These are phyloP conservation scores for Solen grandis DNA, from an alignment of 1,140 invertebrate species.

Conservation along the genomic window DNA sequence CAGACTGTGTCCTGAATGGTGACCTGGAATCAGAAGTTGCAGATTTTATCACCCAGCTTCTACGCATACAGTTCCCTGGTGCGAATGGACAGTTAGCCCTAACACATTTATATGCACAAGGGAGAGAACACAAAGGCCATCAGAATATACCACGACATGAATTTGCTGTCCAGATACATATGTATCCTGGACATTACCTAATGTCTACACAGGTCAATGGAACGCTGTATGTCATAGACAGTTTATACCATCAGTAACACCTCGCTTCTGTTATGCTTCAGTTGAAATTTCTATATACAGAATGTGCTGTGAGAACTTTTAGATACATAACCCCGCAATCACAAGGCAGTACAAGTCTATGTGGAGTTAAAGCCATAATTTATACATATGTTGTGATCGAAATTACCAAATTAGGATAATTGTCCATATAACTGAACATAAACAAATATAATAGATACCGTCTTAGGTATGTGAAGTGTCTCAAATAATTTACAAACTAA, in stretches of 20 bases:
- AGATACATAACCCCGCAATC: constrained; percentile 9
- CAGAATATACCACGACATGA: background rate
- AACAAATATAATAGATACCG: no score
- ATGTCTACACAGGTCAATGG: constrained; percentile 11
- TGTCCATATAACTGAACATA: no score
- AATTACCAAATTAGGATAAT: no score
- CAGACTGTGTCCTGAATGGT: constrained; percentile 14
- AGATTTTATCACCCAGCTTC: background rate
- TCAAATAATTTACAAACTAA: no score
- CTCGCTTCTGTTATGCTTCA: constrained; percentile 8
- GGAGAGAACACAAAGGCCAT: constrained; percentile 11
- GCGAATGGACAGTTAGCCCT: background rate
- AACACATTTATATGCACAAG: constrained; percentile 13
- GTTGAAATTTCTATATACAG: constrained; percentile 12
- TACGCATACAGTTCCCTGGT: constrained; percentile 15
- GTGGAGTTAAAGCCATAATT: background rate
- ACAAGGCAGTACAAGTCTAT: constrained; percentile 10
- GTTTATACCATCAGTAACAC: constrained; percentile 11
- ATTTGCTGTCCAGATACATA: constrained; percentile 5
- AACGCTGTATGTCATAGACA: constrained; percentile 10
- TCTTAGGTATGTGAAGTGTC: no score
- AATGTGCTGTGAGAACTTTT: constrained; percentile 3
- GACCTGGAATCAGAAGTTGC: constrained; percentile 7
- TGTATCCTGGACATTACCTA: constrained; percentile 20
- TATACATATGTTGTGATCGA: constrained; percentile 6